A percentile compares a stretch with the other conserved stretches of the same genome.
These are phyloP conservation scores for Rhipidura dahli DNA, from an alignment of 2,113 vertebrate species.

Conservation along the genomic window DNA sequence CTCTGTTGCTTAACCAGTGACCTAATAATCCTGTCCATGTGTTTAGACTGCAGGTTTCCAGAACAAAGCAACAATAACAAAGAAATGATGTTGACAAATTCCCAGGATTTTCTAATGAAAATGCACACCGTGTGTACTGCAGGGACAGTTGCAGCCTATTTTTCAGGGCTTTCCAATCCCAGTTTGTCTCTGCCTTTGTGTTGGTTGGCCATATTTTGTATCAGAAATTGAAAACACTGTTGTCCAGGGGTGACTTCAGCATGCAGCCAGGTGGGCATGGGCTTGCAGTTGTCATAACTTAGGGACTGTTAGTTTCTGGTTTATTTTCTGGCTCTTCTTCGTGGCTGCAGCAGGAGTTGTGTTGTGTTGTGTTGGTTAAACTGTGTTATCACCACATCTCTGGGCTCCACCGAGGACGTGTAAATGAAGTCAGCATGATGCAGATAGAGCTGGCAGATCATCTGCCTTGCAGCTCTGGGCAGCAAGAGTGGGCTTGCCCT, in stretches of 20 bases:
- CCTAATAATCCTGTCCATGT: not conserved
- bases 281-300: not conserved
- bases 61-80: not conserved
- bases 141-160: not conserved
- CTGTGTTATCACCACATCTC: constrained; percentile 60
- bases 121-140: not conserved
- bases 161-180: not conserved
- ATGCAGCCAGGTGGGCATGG: not conserved
- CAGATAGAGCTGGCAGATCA: constrained; percentile 54
- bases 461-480: constrained; percentile 24
- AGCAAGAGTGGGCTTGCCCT: constrained; percentile 75
- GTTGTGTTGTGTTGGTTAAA: constrained; percentile 68
- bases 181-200: not conserved
- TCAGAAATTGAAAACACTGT: not conserved
- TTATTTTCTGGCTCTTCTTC: not conserved
- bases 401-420: constrained; percentile 69
- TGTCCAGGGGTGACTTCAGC: not conserved
- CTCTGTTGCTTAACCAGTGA: not conserved
- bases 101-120: not conserved
- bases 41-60: not conserved
- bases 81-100: not conserved
- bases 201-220: not conserved
- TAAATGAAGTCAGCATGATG: constrained; percentile 80
- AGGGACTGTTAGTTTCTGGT: not conserved
- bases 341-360: constrained; percentile 44